Evolutionary conservation across 2,888 invertebrate species (phyloP).

Genomic region (Reticulitermes lucifugus): DNA sequence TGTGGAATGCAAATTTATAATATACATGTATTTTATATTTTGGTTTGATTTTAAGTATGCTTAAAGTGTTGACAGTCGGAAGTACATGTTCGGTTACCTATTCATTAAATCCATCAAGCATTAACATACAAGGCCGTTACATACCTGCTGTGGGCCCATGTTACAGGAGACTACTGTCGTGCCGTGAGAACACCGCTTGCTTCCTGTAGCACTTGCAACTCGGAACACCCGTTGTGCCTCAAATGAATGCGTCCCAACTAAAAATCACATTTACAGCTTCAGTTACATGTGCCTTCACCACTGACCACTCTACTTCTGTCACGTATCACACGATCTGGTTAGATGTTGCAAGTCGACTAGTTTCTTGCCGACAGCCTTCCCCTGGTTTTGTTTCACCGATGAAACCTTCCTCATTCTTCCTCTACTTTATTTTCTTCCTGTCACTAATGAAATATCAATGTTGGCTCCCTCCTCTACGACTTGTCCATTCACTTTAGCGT

Average conservation of each 20-base stretch:
- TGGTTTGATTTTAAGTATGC: no score
- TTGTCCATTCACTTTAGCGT: neutral
- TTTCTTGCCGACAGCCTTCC: slow-evolving; percentile 15
- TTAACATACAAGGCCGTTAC: no score
- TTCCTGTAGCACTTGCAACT: neutral
- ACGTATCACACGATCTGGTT: slow-evolving; percentile 14
- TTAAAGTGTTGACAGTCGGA: no score
- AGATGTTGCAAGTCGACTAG: slow-evolving; percentile 5
- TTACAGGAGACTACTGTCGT: neutral
- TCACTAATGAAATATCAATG: slow-evolving; percentile 19
- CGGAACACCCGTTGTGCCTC: neutral
- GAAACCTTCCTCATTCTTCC: slow-evolving; percentile 27
- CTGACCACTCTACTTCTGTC: neutral
- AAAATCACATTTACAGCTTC: neutral
- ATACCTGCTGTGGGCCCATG: neutral
- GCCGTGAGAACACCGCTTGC: neutral
- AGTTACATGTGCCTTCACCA: neutral
- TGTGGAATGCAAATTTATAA: no score
- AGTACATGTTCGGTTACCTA: no score
- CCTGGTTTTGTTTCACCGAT: slow-evolving; percentile 26
- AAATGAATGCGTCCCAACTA: neutral
- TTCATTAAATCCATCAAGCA: no score
- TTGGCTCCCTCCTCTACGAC: neutral
- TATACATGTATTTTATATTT: no score
- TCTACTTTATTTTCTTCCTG: slow-evolving; percentile 28